Base-by-base conservation (phyloP, 2,113 vertebrate species). In the Amphilophus citrinellus region DNA sequence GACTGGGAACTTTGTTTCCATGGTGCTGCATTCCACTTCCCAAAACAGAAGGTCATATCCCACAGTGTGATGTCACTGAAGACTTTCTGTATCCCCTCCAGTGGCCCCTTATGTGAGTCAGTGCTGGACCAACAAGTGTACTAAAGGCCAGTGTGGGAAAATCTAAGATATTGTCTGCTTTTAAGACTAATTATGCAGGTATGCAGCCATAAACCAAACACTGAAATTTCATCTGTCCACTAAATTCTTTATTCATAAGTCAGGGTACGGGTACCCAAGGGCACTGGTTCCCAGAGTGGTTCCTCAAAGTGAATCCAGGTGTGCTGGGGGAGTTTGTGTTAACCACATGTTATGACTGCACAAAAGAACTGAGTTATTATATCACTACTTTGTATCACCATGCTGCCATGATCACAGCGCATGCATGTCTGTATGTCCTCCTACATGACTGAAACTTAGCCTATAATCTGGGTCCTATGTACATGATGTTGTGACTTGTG, bases 31-130 rank as follows among this genome's bases (percentile, higher is more conserved):
- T 84, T 90, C 85, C 83, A 63, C 83, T 83, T 89, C 76, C 85
- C 61, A 82, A 83, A 88, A 85, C 76, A 86, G 84, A 85, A 78
- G 91, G 81, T 90, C 87, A 50, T 10, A 58, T 89, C 91, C 87
- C 84, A 80, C 83, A 20, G 87, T 44, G 87, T 84, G 63, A 88
- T 86, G 83, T 86, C 80, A 86, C 78, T 9, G 62, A 68, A 66
- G 82, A 61, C 80, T 18, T 7, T n/a, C 3, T n/a, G 66, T 68
- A 84, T 79, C 56, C 80, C 84, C 85, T 84, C 32, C 73, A 17
- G 50, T 0, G 80, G 88, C 66, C 80, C 77, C 82, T 17, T 4
- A 4, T 57, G 18, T 61, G 32, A 62, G 76, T 56, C 77, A 56
- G 76, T 7, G 35, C 24, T 13, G 53, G 68, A 42, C 32, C 53